Conservation (phyloP, 2,113 vertebrate species). For the Planiliza haematocheilus region DNA sequence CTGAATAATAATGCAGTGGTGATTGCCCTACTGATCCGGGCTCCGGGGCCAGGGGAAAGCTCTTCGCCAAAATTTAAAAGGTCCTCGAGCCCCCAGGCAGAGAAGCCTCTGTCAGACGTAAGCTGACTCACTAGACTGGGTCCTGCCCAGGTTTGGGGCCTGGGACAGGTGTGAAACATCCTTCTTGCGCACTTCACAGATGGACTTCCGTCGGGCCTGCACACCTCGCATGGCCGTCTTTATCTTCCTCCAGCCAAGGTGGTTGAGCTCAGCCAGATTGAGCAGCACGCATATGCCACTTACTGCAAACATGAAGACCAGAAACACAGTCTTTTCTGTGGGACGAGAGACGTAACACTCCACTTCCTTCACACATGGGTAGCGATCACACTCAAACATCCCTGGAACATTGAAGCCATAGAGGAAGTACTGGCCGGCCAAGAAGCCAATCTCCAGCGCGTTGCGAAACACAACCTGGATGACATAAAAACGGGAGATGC, state of each 20-base stretch:
- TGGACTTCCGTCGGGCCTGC: conserved; percentile 86
- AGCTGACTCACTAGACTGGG: conserved; percentile 90
- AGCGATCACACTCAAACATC: conserved; percentile 90
- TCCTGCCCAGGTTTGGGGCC: conserved; percentile 86
- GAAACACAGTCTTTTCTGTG: conserved; percentile 91
- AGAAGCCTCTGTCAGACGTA: conserved; percentile 87
- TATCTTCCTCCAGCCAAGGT: conserved; percentile 93
- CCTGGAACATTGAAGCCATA: conserved; percentile 91
- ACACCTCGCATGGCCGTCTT: conserved; percentile 87
- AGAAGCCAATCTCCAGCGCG: conserved; percentile 88
- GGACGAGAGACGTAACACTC: conserved; percentile 93
- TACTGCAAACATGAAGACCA: conserved; percentile 93
- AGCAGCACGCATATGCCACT: conserved; percentile 91
- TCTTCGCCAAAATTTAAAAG: conserved; percentile 65
- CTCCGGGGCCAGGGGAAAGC: conserved; percentile 69
- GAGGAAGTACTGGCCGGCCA: conserved; percentile 91
- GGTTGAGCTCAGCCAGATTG: conserved; percentile 93
- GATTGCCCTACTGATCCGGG: conserved; percentile 60
- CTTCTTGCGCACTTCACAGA: conserved; percentile 86
- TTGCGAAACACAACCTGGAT: conserved; percentile 93
- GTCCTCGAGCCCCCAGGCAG: conserved; percentile 76
- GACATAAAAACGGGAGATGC: conserved; percentile 91
- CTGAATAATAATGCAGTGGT: conserved; percentile 69
- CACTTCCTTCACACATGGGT: conserved; percentile 91
- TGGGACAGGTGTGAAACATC: conserved; percentile 85